Base-by-base conservation (phyloP, 2,888 invertebrate genomes). In the Melinaea menophilus region DNA sequence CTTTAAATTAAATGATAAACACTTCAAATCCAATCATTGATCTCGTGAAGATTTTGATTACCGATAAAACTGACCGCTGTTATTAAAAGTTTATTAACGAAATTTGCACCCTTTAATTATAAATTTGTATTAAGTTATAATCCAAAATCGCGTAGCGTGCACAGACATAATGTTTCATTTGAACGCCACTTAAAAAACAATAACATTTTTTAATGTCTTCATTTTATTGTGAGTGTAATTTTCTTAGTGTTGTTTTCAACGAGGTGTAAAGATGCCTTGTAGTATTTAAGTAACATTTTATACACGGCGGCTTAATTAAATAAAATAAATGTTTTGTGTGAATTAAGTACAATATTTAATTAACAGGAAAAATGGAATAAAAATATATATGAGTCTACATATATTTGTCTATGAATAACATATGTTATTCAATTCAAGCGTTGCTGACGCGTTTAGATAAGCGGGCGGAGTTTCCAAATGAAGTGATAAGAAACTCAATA, bases 81-180 rank as follows among this genome's bases (percentile, higher is more conserved):
- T 79, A 79, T 84, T 81, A 82, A 82, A 82, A 76, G 69, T 79
- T 74, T 78, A 76, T 81, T 84, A 82, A 83, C 80, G 79, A 74
- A 80, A 82, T 86, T 85, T 80, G 78, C 81, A 78, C 79, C 77
- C 81, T 81, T 74, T 84, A 80, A 82, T 76, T 75, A 73, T 70
- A 71, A 70, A 70, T 73, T 75, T 71, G 73, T 70, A 69, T 68
- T 69, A 69, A 71, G 69, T 63, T 69, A 70, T 74, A 71, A 77
- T 73, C 69, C 67, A 62, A 70, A 73, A 71, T 71, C 61, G 64
- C 66, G 65, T 65, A 60, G 59, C 63, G 61, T 66, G 63, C 31
- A 61, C 61, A 68, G 69, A 61, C 61, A 68, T 70, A 65, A 71
- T 69, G 59, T 62, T 71, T 63, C 62, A 58, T 64, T 66, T 64